These are phyloP conservation scores for Melanotaenia nigrans DNA, from an alignment of 2,797 vertebrate genomes.

Conservation along the genomic window DNA sequence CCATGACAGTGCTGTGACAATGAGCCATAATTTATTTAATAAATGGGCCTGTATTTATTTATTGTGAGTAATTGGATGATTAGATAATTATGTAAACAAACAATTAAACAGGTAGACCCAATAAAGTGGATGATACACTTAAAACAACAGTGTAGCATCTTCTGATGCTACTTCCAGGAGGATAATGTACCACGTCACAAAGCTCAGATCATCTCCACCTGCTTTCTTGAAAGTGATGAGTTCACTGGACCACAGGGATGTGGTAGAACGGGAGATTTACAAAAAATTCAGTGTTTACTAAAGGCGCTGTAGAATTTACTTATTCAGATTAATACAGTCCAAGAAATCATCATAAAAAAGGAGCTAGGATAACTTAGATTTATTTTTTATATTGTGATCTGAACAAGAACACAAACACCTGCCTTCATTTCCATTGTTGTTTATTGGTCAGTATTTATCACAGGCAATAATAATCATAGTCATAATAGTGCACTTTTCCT, in stretches of 20 bases:
- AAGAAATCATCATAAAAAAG: too few relatives aligned
- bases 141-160: conserved; percentile 6
- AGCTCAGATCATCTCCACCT: not conserved
- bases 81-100: too few relatives aligned
- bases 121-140: too few relatives aligned
- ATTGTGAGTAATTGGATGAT: too few relatives aligned
- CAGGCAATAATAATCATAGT: conserved; percentile 86
- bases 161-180: conserved; percentile 61
- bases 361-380: too few relatives aligned
- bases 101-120: too few relatives aligned
- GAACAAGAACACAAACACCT: conserved; percentile 21
- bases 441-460: conserved; percentile 86
- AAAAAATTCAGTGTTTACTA: not conserved
- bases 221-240: too few relatives aligned
- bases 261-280: not conserved
- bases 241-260: too few relatives aligned
- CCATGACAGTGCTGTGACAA: too few relatives aligned
- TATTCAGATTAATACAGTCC: too few relatives aligned
- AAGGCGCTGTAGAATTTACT: not conserved
- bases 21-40: too few relatives aligned
- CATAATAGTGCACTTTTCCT: conserved; percentile 84
- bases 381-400: not conserved
- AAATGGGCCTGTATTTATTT: too few relatives aligned
- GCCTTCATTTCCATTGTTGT: conserved; percentile 71
- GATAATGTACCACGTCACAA: conserved; percentile 28